phyloP scores from a whole-genome alignment of 1,140 invertebrate species.

The Rhagoletis pomonella region DNA sequence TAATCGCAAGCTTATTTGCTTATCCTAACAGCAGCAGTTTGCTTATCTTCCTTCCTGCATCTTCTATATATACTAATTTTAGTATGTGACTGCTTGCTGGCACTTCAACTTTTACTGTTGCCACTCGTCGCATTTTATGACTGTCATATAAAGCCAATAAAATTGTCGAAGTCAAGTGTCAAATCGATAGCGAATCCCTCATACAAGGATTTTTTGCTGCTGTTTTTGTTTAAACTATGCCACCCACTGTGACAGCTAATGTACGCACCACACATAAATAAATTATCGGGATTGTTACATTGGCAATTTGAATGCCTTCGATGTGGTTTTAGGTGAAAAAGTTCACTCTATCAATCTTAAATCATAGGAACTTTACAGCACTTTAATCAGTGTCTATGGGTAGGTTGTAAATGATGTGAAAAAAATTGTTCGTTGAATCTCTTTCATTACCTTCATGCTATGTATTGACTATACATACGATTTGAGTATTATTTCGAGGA shows the following conservation, averaged over 20 bases:
- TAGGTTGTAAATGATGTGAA: no score
- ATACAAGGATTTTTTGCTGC: background rate
- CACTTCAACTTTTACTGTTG: constrained; percentile 12
- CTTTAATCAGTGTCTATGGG: no score
- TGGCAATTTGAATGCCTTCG: background rate
- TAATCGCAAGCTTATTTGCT: constrained; percentile 29
- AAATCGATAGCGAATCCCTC: constrained; percentile 10
- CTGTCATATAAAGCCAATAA: constrained; percentile 31
- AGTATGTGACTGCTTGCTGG: background rate
- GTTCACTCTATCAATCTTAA: no score
- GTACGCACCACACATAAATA: background rate
- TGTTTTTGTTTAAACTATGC: background rate
- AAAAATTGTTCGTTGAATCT: no score
- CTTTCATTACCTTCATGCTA: no score
- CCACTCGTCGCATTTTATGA: constrained; percentile 34
- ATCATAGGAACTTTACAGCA: no score
- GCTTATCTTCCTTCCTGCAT: background rate
- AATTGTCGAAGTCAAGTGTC: constrained; percentile 7
- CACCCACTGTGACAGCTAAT: constrained; percentile 15
- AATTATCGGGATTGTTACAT: constrained; percentile 3
- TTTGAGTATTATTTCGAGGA: no score
- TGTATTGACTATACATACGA: no score
- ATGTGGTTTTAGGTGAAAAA: background rate
- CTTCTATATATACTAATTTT: background rate
- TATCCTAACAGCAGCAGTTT: background rate